Conservation (phyloP, 2,888 invertebrate species). For the Zygaena filipendulae region DNA sequence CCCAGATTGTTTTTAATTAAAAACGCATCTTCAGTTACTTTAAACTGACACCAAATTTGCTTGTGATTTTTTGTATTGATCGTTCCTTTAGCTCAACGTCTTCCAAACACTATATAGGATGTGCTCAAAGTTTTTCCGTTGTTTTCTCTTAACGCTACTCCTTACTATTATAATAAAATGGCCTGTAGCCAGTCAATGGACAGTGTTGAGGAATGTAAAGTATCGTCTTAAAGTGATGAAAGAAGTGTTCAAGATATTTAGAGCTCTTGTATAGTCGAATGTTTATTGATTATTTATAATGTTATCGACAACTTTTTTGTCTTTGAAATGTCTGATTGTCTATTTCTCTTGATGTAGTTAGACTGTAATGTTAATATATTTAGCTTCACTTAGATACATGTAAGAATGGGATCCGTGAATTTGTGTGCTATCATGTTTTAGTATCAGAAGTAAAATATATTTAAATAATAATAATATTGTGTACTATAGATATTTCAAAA, state of each 20-base stretch:
- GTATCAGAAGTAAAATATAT: slow-evolving; percentile 8
- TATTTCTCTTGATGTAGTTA: slow-evolving; percentile 32
- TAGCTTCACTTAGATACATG: slow-evolving; percentile 31
- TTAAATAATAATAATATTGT: too few species aligned
- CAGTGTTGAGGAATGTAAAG: slow-evolving; percentile 14
- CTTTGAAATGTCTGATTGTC: slow-evolving; percentile 26
- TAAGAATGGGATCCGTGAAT: slow-evolving; percentile 28
- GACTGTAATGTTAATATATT: slow-evolving; percentile 25
- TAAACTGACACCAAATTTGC: slow-evolving; percentile 9
- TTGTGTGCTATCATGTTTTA: slow-evolving; percentile 30
- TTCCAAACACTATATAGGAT: slow-evolving; percentile 45
- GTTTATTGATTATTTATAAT: too few species aligned
- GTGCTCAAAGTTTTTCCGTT: too few species aligned
- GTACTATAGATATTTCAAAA: too few species aligned
- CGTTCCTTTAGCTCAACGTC: slow-evolving; percentile 36
- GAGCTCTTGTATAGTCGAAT: slow-evolving; percentile 25
- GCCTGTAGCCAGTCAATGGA: slow-evolving; percentile 24
- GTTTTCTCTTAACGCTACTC: too few species aligned
- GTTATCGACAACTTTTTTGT: slow-evolving; percentile 34
- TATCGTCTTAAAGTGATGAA: slow-evolving; percentile 17
- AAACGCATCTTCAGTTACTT: too few species aligned
- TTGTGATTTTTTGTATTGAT: slow-evolving; percentile 10
- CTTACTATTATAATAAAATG: too few species aligned
- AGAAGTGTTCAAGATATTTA: slow-evolving; percentile 42
- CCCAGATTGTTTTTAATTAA: too few species aligned